These are phyloP conservation scores for Smutsia temminckii DNA, from an alignment of 2,797 vertebrate species.

Conservation along the genomic window DNA sequence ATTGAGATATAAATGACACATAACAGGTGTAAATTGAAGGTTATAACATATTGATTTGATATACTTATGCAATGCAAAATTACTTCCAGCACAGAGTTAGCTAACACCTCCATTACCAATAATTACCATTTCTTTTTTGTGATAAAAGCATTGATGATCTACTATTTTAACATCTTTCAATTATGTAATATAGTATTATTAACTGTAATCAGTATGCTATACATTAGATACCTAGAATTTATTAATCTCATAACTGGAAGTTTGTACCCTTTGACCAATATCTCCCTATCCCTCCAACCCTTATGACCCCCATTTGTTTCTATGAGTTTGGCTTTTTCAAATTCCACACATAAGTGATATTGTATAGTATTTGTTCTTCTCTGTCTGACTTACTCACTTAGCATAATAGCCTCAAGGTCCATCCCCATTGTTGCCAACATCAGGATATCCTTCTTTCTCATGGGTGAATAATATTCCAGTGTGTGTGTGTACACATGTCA, in stretches of 20 bases:
- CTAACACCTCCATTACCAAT: neutral
- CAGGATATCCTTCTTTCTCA: too few relatives aligned
- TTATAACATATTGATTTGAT: neutral
- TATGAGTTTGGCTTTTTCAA: neutral
- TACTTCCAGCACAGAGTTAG: too few relatives aligned
- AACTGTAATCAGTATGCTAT: neutral
- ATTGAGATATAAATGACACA: neutral
- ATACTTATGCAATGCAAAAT: neutral
- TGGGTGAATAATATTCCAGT: neutral
- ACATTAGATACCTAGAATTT: neutral
- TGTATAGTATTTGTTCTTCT: neutral
- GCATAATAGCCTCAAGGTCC: too few relatives aligned
- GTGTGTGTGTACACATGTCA: neutral
- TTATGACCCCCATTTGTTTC: neutral
- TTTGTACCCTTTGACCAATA: neutral
- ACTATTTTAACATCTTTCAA: neutral
- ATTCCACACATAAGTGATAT: neutral
- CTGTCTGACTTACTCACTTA: neutral
- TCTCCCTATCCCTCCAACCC: neutral
- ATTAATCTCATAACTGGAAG: neutral
- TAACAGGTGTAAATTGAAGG: neutral
- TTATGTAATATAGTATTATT: neutral
- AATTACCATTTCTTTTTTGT: neutral
- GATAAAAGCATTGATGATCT: neutral
- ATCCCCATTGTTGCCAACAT: too few relatives aligned